Evolutionary conservation across 2,797 vertebrate genomes (phyloP).

Genomic region (Fundulus diaphanus): DNA sequence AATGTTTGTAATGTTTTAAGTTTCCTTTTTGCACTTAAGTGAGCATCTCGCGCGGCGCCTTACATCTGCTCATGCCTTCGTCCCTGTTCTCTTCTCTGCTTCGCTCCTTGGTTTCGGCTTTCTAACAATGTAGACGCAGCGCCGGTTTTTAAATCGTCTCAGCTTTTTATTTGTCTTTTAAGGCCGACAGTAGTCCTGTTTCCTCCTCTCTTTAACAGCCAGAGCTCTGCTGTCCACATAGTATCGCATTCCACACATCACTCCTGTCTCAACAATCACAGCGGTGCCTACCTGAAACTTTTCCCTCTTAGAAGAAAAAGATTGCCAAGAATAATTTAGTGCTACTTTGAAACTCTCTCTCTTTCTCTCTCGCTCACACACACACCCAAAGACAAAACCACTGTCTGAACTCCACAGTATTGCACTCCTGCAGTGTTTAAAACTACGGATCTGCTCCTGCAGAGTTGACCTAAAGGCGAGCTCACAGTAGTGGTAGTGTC

Average conservation of each 20-base stretch:
- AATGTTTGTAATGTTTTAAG: slow-evolving; percentile 49
- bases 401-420: slow-evolving; percentile 60
- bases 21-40: slow-evolving; percentile 81
- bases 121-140: slow-evolving; percentile 59
- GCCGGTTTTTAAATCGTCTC: slow-evolving; percentile 62
- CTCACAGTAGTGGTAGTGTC: slow-evolving; percentile 56
- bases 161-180: slow-evolving; percentile 30
- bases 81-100: slow-evolving; percentile 19
- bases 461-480: slow-evolving; percentile 33
- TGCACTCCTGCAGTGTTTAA: slow-evolving; percentile 66
- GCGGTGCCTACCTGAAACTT: slow-evolving; percentile 81
- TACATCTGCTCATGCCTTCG: slow-evolving; percentile 84
- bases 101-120: slow-evolving; percentile 3
- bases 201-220: slow-evolving; percentile 55
- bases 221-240: slow-evolving; percentile 61
- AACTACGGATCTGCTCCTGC: slow-evolving; percentile 53
- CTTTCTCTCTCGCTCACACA: slow-evolving; percentile 37
- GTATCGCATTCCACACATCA: slow-evolving; percentile 80
- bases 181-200: slow-evolving; percentile 44
- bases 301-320: slow-evolving; percentile 67
- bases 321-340: slow-evolving; percentile 67
- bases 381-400: slow-evolving; percentile 55
- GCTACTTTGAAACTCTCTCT: slow-evolving; percentile 33
- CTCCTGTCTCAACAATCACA: slow-evolving; percentile 81
- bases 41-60: slow-evolving; percentile 86